Percentiles rank a stretch among this genome's conserved stretches.
These are phyloP conservation scores for Lycaon pictus DNA, from an alignment of 2,113 vertebrate species.

Conservation along the genomic window DNA sequence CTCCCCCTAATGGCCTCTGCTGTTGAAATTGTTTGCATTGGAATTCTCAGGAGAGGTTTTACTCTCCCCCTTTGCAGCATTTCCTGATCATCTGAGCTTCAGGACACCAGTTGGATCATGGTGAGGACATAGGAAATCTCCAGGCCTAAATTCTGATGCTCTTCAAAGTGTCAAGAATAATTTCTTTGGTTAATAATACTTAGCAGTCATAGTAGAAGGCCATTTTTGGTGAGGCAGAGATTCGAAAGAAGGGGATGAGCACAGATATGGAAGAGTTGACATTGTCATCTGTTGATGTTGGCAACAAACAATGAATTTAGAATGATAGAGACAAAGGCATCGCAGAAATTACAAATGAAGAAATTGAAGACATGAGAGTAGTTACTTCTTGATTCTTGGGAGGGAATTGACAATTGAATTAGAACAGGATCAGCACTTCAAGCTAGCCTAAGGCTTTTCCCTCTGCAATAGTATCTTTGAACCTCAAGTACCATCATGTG, in stretches of 20 bases:
- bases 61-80: not conserved
- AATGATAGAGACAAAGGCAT: not conserved
- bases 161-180: slow-evolving; percentile 68
- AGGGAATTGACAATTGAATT: not conserved
- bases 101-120: slow-evolving; percentile 62
- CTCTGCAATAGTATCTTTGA: not conserved
- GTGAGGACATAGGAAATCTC: not conserved
- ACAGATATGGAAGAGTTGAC: not conserved
- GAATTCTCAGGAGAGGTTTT: slow-evolving; percentile 34
- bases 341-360: not conserved
- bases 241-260: not conserved
- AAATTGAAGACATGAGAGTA: not conserved
- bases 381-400: not conserved
- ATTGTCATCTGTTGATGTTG: not conserved
- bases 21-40: slow-evolving; percentile 38
- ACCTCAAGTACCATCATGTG: not conserved
- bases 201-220: slow-evolving; percentile 71
- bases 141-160: slow-evolving; percentile 67
- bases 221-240: slow-evolving; percentile 36
- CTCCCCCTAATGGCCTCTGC: slow-evolving; percentile 38
- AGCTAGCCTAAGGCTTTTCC: not conserved
- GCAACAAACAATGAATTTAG: not conserved
- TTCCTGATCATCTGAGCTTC: slow-evolving; percentile 70
- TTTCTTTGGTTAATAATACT: slow-evolving; percentile 75
- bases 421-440: not conserved